phyloP scores from a whole-genome alignment of 2,888 invertebrate genomes.

The Nephrocerus scutellatus region DNA sequence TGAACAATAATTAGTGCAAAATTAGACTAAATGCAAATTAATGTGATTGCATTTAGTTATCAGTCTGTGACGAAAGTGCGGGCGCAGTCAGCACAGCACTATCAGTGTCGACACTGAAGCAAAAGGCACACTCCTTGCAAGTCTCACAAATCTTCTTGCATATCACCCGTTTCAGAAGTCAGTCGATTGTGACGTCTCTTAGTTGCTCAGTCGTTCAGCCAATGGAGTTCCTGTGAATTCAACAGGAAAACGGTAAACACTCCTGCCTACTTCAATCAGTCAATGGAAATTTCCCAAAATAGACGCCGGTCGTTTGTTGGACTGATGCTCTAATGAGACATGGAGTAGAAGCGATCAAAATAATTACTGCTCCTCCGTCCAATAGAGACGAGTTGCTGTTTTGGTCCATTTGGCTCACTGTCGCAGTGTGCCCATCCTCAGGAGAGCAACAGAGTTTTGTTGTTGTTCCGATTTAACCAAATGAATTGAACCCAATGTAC shows the following conservation, averaged over 20 bases:
- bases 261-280: conserved; percentile 14
- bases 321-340: no score
- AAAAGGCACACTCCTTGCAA: no score
- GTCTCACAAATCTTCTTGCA: conserved; percentile 10
- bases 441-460: no score
- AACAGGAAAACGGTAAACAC: conserved; percentile 24
- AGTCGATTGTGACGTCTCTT: conserved; percentile 24
- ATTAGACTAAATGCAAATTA: conserved; percentile 2
- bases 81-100: background rate
- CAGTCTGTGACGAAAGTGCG: conserved; percentile 6
- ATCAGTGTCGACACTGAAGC: conserved; percentile 9
- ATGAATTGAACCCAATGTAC: conserved; percentile 45
- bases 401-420: no score
- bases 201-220: no score
- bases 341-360: conserved; percentile 1
- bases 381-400: no score
- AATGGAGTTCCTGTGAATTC: background rate
- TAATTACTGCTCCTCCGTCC: no score
- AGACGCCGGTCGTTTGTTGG: background rate
- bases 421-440: no score
- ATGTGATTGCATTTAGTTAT: conserved; percentile 13
- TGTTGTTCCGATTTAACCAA: conserved; percentile 37
- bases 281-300: no score
- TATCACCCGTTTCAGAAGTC: conserved; percentile 24
- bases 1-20: background rate